Evolutionary conservation across 37 sponge, comb jelly and placozoan species (phyloP).

Genomic region (Halisarca cf. caerulea): DNA sequence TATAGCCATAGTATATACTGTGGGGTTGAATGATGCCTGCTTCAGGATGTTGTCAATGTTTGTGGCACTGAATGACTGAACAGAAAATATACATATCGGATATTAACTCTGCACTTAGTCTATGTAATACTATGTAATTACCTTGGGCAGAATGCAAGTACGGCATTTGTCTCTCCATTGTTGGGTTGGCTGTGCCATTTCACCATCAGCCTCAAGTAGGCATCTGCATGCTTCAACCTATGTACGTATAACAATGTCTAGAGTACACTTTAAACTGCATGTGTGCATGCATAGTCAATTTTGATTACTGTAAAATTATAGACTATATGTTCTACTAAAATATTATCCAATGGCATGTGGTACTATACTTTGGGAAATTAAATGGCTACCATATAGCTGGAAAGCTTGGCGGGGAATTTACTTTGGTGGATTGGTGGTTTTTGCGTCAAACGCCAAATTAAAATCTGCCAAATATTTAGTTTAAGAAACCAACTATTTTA

Average conservation of each 20-base stretch:
- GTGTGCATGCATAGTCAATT: too few species aligned
- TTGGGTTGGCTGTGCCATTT: not conserved
- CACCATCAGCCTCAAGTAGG: not conserved
- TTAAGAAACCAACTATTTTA: too few species aligned
- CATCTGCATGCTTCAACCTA: conserved; percentile 6
- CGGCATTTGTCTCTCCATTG: conserved; percentile 3
- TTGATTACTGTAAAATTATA: too few species aligned
- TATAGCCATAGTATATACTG: not conserved
- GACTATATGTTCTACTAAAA: too few species aligned
- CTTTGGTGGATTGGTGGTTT: too few species aligned
- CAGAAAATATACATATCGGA: not conserved
- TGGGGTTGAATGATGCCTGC: not conserved
- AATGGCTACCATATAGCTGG: too few species aligned
- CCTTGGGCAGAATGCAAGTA: conserved; percentile 1
- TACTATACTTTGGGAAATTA: too few species aligned
- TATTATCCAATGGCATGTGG: too few species aligned
- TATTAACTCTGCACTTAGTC: not conserved
- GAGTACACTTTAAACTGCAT: too few species aligned
- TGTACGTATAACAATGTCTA: not conserved
- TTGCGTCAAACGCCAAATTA: too few species aligned
- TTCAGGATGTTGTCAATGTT: not conserved
- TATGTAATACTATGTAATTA: not conserved
- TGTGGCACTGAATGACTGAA: conserved; percentile 3
- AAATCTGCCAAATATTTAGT: too few species aligned
- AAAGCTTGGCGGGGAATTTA: too few species aligned